A percentile compares a stretch with the other conserved stretches of the same genome.
phyloP scores from a whole-genome alignment of 2,888 invertebrate species.

The Gryllus longicercus region DNA sequence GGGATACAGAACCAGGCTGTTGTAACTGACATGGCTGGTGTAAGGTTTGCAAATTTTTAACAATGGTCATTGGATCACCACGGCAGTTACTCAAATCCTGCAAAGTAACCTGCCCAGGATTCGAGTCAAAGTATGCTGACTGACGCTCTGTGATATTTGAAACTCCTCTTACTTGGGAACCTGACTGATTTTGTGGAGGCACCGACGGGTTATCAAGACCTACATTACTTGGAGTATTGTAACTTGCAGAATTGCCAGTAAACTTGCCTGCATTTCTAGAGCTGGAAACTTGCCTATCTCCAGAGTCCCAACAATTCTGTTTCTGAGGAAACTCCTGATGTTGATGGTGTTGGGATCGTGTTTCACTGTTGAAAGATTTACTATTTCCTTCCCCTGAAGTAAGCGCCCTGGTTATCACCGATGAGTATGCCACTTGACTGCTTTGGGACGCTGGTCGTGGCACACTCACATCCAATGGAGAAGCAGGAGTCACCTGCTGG shows the following conservation, averaged over 20 bases:
- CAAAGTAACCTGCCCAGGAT: conserved; percentile 57
- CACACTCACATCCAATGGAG: conserved; percentile 67
- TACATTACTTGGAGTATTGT: not conserved
- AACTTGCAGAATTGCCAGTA: conserved; percentile 5
- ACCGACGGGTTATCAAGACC: not conserved
- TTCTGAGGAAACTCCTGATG: conserved; percentile 45
- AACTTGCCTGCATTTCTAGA: conserved; percentile 34
- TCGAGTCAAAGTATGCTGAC: conserved; percentile 64
- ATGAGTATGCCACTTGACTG: conserved; percentile 71
- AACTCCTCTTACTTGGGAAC: conserved; percentile 50
- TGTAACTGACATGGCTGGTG: conserved; percentile 54
- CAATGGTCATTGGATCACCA: conserved; percentile 73
- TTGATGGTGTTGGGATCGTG: conserved; percentile 49
- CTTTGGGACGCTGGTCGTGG: conserved; percentile 59
- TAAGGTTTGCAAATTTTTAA: conserved; percentile 65
- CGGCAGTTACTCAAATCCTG: conserved; percentile 71
- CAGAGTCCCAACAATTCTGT: conserved; percentile 47
- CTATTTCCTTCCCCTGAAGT: conserved; percentile 24
- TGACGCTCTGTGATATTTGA: conserved; percentile 56
- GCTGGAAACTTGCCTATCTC: conserved; percentile 43
- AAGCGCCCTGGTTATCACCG: conserved; percentile 71
- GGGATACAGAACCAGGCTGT: conserved; percentile 43
- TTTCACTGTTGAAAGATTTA: conserved; percentile 44
- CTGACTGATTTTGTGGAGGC: conserved; percentile 48
- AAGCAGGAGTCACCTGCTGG: conserved; percentile 57